Conservation (phyloP, 2,888 invertebrate genomes). For the Polymixis lichenea region DNA sequence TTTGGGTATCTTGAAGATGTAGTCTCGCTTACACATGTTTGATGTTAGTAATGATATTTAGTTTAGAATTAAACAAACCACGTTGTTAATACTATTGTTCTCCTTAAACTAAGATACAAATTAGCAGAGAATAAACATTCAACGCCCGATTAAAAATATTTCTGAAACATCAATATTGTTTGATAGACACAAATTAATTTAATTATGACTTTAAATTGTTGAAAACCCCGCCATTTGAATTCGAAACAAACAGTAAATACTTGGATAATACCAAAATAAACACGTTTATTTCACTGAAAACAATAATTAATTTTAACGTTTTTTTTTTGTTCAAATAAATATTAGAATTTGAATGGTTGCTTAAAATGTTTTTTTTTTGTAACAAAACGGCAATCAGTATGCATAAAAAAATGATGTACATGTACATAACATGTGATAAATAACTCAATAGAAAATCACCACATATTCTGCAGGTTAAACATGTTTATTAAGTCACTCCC, state of each 20-base stretch:
- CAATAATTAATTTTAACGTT: background rate
- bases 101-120: background rate
- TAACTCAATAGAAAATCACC: background rate
- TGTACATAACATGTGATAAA: background rate
- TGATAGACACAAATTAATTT: background rate
- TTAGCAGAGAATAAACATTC: background rate
- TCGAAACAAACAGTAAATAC: background rate
- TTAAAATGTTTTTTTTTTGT: background rate
- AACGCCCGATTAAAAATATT: too few species aligned
- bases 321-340: background rate
- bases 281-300: too few species aligned
- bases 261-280: background rate
- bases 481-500: background rate
- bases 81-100: slow-evolving; percentile 3
- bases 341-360: background rate
- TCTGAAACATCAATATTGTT: background rate
- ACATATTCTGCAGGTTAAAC: background rate
- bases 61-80: slow-evolving; percentile 1
- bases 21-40: background rate
- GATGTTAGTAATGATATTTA: background rate
- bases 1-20: slow-evolving; percentile 16
- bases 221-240: background rate
- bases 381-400: background rate
- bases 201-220: background rate
- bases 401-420: background rate